These are phyloP conservation scores for Tympanuchus pallidicinctus DNA, from an alignment of 2,113 vertebrate genomes.

Conservation along the genomic window DNA sequence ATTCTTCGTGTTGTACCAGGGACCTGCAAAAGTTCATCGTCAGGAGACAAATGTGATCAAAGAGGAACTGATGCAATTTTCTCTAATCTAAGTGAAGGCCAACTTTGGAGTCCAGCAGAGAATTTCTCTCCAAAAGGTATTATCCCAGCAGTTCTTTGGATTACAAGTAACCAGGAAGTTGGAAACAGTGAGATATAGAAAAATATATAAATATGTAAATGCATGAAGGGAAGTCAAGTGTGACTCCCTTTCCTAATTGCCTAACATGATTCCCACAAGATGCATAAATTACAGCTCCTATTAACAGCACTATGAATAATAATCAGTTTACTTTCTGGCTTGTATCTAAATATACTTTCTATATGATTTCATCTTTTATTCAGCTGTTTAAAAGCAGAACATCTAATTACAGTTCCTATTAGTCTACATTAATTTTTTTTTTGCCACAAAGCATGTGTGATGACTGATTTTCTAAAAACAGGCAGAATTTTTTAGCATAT, in stretches of 20 bases:
- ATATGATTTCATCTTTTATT: conserved; percentile 89
- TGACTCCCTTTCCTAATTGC: conserved; percentile 82
- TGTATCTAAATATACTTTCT: conserved; percentile 86
- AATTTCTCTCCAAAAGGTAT: conserved; percentile 1
- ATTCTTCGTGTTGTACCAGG: background rate
- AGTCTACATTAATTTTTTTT: conserved; percentile 79
- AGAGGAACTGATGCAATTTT: background rate
- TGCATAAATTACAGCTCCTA: conserved; percentile 83
- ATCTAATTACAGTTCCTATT: conserved; percentile 85
- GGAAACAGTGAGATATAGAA: conserved; percentile 56
- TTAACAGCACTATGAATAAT: conserved; percentile 85
- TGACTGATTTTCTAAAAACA: conserved; percentile 81
- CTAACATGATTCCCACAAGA: conserved; percentile 79
- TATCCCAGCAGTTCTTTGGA: conserved; percentile 26
- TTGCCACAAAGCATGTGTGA: conserved; percentile 75
- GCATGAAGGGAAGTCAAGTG: conserved; percentile 76
- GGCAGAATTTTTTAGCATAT: conserved; percentile 82
- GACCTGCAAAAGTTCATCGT: background rate
- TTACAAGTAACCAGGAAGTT: conserved; percentile 54
- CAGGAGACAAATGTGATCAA: background rate
- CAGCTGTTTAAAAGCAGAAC: conserved; percentile 85
- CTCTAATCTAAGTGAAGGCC: conserved; percentile 13
- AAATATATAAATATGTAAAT: conserved; percentile 74
- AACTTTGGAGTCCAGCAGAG: background rate
- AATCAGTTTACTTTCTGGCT: conserved; percentile 85